A percentile compares a stretch with the other conserved stretches of the same genome.
Evolutionary conservation across 1,140 invertebrate genomes (phyloP).

Genomic region (Zaprionus kolodkinae): DNA sequence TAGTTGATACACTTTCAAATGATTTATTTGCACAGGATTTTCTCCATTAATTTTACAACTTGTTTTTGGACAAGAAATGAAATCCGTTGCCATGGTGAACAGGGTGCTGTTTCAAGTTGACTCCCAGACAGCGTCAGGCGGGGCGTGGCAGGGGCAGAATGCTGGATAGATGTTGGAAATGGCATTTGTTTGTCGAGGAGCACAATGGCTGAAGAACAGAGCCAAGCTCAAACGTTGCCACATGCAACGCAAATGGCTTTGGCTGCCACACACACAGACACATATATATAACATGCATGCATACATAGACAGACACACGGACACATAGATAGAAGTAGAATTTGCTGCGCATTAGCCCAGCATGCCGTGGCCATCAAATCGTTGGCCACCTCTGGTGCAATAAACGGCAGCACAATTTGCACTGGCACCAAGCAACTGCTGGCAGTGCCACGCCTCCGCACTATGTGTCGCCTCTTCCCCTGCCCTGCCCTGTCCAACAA

Average conservation of each 20-base stretch:
- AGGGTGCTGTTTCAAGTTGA: slow-evolving; percentile 19
- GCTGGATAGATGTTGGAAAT: slow-evolving; percentile 45
- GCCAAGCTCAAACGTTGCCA: slow-evolving; percentile 40
- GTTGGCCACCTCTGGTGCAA: slow-evolving; percentile 51
- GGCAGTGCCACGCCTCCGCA: not conserved
- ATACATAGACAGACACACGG: slow-evolving; percentile 27
- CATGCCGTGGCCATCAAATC: slow-evolving; percentile 25
- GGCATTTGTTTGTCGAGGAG: slow-evolving; percentile 64
- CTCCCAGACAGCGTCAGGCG: not conserved
- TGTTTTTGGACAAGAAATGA: slow-evolving; percentile 32
- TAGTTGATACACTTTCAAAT: not conserved
- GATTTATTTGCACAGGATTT: not conserved
- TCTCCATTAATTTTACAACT: not conserved
- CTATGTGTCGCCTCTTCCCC: not conserved
- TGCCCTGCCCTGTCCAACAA: too few relatives aligned
- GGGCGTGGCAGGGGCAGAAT: not conserved
- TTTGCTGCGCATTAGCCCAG: slow-evolving; percentile 26
- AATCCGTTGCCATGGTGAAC: slow-evolving; percentile 58
- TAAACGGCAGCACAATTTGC: slow-evolving; percentile 65
- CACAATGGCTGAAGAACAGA: slow-evolving; percentile 57
- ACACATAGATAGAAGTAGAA: slow-evolving; percentile 21
- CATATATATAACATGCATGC: slow-evolving; percentile 7
- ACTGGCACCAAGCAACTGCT: slow-evolving; percentile 36
- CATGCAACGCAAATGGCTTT: slow-evolving; percentile 51
- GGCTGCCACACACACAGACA: slow-evolving; percentile 26